Evolutionary conservation across 2,888 invertebrate genomes (phyloP).

Genomic region (Thelaira solivaga): DNA sequence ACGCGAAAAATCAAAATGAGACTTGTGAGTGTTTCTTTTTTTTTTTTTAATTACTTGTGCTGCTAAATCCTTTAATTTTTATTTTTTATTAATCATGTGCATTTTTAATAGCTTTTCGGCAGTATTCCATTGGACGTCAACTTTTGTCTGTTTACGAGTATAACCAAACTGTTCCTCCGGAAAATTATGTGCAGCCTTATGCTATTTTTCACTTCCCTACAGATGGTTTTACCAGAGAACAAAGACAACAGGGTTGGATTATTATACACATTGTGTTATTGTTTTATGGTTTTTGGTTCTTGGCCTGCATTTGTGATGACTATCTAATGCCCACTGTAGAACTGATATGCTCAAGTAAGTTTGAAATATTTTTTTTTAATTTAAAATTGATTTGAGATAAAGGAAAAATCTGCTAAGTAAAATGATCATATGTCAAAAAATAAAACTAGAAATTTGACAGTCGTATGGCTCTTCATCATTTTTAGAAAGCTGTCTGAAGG

Average conservation of each 20-base stretch:
- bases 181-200: slow-evolving; percentile 86
- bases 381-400: too few species aligned
- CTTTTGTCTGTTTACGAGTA: slow-evolving; percentile 2
- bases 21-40: slow-evolving; percentile 32
- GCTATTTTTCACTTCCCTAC: slow-evolving; percentile 90
- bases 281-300: slow-evolving; percentile 86
- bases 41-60: background rate
- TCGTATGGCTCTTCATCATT: too few species aligned
- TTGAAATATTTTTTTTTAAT: background rate
- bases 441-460: too few species aligned
- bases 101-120: background rate
- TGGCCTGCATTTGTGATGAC: slow-evolving; percentile 94
- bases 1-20: background rate
- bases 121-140: slow-evolving; percentile 1
- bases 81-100: slow-evolving; percentile 3
- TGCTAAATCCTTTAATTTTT: too few species aligned
- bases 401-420: too few species aligned
- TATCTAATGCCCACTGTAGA: slow-evolving; percentile 95
- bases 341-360: slow-evolving; percentile 78
- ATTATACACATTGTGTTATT: slow-evolving; percentile 66
- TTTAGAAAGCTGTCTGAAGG: too few species aligned
- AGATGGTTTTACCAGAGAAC: slow-evolving; percentile 84
- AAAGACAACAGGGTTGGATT: slow-evolving; percentile 82
- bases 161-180: slow-evolving; percentile 2
- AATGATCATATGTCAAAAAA: too few species aligned